phyloP scores from a whole-genome alignment of 2,888 invertebrate species.

The Sarcophaga carnaria region DNA sequence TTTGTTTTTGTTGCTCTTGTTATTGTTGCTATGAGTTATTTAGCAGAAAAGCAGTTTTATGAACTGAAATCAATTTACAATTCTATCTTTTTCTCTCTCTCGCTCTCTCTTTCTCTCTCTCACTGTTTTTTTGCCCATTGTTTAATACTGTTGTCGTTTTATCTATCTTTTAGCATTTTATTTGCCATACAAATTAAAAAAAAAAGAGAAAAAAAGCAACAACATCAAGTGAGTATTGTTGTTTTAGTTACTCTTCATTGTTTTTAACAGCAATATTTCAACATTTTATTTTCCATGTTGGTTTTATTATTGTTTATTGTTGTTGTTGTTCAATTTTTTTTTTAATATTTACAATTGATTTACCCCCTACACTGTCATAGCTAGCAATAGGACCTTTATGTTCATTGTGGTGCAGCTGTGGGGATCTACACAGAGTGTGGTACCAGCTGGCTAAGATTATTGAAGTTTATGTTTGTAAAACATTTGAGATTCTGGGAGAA shows the following conservation, averaged over 20 bases:
- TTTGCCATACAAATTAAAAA: slow-evolving; percentile 59
- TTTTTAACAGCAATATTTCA: slow-evolving; percentile 43
- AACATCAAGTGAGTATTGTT: not conserved
- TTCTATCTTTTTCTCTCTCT: slow-evolving; percentile 32
- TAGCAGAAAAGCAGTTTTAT: slow-evolving; percentile 57
- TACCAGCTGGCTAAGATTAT: not conserved
- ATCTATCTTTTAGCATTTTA: slow-evolving; percentile 48
- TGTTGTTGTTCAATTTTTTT: not conserved
- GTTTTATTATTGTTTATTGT: slow-evolving; percentile 20
- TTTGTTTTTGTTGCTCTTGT: slow-evolving; percentile 7
- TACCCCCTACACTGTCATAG: not conserved
- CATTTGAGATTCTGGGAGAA: no score
- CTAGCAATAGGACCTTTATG: no score
- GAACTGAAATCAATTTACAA: slow-evolving; percentile 63
- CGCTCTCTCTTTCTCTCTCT: not conserved
- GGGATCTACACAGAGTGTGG: slow-evolving; percentile 17
- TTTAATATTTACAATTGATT: not conserved
- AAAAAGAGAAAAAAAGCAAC: not conserved
- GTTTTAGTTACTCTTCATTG: slow-evolving; percentile 15
- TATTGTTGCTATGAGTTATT: slow-evolving; percentile 47
- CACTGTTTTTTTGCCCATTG: not conserved
- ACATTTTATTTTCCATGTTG: slow-evolving; percentile 27
- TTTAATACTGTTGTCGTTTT: slow-evolving; percentile 8
- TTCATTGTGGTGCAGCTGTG: slow-evolving; percentile 8
- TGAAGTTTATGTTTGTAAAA: no score